Evolutionary conservation across 2,113 vertebrate species (phyloP), one percentile per base, ranked within the genome.

Genomic region (Toxotes chatareus): DNA sequence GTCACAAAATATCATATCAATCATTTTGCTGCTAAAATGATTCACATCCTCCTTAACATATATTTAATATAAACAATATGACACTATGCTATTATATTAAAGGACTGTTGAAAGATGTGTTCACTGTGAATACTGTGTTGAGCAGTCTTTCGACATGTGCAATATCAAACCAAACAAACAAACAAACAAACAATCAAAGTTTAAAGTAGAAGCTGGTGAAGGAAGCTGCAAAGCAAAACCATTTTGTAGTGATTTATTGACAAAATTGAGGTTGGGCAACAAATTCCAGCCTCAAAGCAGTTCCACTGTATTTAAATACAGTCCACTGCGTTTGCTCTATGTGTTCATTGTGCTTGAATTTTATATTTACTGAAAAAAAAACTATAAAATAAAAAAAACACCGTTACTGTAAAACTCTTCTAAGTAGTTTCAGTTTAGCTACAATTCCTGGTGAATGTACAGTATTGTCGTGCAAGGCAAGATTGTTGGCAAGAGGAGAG

Each of bases 211-310:
- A 61, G 46, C 14, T 36, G 10, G 42, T 16, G 12, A 38, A 55
- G 3, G 2, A 17, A 61, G n/a, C 19, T 38, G 3, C 7, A 70
- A 3, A 63, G 55, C n/a, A 3, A 32, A 49, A 8, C 0, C 0
- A 75, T 79, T 73, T 73, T 23, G 27, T 4, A 17, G 27, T 76
- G 74, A 64, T 91, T 91, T 92, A 88, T 83, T 91, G 49, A 80
- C 16, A 8, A 87, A 67, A 73, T 2, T 56, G 47, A 83, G 65
- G 23, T 70, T 23, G 31, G 73, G 21, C 11, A 42, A 61, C 7
- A 73, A 61, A 71, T 51, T 74, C 60, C 32, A 67, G 65, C 53
- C 21, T 59, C 27, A 21, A 75, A 76, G 38, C 47, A 64, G 42
- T 27, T 82, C 31, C 66, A 75, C 74, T 70, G 64, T 64, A 31